A percentile compares a stretch with the other conserved stretches of the same genome.
Evolutionary conservation across 2,888 invertebrate species (phyloP).

Genomic region (Drosophila kokeensis): DNA sequence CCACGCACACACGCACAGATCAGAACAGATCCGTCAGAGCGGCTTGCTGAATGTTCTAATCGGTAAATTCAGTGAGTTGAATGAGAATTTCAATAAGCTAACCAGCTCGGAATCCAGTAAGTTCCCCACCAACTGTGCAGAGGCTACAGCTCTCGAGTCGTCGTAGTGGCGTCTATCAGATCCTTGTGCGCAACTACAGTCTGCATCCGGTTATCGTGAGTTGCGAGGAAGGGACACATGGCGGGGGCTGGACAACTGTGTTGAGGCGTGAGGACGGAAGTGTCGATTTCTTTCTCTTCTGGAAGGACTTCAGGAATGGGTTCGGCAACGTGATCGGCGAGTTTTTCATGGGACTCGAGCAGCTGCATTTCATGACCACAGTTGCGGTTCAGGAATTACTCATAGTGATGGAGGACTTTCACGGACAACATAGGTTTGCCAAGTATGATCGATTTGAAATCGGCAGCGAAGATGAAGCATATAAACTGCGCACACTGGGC

Average conservation of each 20-base stretch:
- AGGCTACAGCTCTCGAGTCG: slow-evolving; percentile 51
- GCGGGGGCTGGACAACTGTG: slow-evolving; percentile 90
- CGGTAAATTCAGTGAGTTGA: no score
- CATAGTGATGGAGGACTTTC: no score
- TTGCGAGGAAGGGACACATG: slow-evolving; percentile 85
- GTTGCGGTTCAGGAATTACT: no score
- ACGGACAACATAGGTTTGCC: no score
- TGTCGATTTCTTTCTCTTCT: slow-evolving; percentile 88
- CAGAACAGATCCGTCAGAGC: slow-evolving; percentile 24
- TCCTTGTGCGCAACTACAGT: no score
- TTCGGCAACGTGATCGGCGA: slow-evolving; percentile 90
- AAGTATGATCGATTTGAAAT: slow-evolving; percentile 89
- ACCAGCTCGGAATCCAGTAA: slow-evolving; percentile 3
- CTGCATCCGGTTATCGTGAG: slow-evolving; percentile 87
- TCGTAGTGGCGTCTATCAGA: slow-evolving; percentile 87
- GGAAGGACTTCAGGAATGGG: slow-evolving; percentile 87
- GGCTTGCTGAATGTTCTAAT: slow-evolving; percentile 10
- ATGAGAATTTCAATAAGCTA: slow-evolving; percentile 6
- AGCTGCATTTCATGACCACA: no score
- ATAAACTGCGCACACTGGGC: slow-evolving; percentile 88
- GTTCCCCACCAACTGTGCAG: slow-evolving; percentile 61
- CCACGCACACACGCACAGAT: background rate
- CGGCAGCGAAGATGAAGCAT: slow-evolving; percentile 88
- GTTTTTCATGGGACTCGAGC: no score
- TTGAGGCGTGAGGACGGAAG: slow-evolving; percentile 88